These are phyloP conservation scores for Anableps anableps DNA, from an alignment of 2,797 vertebrate species.

Conservation along the genomic window DNA sequence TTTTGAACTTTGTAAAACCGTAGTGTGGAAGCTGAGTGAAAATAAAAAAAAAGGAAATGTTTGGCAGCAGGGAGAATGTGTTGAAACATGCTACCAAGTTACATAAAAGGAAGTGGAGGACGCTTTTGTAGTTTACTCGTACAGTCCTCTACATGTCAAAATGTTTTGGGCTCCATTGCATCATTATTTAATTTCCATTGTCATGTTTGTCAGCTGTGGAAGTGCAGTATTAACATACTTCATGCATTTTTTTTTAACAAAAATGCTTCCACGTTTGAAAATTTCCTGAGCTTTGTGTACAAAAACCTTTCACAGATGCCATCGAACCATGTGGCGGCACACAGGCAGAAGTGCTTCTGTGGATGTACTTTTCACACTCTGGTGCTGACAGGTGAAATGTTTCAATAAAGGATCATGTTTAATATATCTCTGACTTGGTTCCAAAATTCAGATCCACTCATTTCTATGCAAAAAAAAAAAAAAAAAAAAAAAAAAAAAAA, in stretches of 20 bases:
- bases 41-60: neutral
- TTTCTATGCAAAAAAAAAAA: neutral
- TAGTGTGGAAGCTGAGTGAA: neutral
- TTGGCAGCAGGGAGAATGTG: neutral
- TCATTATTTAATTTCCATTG: constrained; percentile 12
- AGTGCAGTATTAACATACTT: neutral
- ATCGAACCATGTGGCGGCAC: constrained; percentile 1
- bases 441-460: constrained; percentile 11
- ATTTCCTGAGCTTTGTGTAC: neutral
- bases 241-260: neutral
- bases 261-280: constrained; percentile 10
- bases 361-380: constrained; percentile 8
- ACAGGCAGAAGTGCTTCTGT: neutral
- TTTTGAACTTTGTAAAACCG: neutral
- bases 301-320: constrained; percentile 2
- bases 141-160: constrained; percentile 4
- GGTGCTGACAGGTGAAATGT: constrained; percentile 6
- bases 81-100: constrained; percentile 11
- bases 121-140: constrained; percentile 7
- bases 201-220: constrained; percentile 5
- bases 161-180: neutral
- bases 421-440: constrained; percentile 8
- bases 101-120: constrained; percentile 9
- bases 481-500: neutral
- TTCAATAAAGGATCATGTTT: constrained; percentile 8